Conservation (phyloP, 2,113 vertebrate genomes). For the Aptenodytes patagonicus region DNA sequence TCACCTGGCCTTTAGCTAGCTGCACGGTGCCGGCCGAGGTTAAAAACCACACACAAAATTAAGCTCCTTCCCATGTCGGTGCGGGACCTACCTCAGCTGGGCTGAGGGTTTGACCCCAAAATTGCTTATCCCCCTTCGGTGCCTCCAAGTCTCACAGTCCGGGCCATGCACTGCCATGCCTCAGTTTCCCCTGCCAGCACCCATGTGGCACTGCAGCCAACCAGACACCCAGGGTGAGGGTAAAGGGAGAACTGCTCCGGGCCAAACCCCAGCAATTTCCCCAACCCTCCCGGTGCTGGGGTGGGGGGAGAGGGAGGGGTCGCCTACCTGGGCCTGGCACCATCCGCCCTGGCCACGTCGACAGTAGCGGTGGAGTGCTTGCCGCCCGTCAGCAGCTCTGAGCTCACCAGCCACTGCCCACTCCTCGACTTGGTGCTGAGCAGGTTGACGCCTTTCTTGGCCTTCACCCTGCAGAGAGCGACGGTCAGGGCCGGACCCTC, state of each 20-base stretch:
- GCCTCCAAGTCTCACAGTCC: not conserved
- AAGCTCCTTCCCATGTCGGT: fast-evolving
- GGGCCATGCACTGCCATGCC: not conserved
- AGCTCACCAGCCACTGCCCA: conserved; percentile 90
- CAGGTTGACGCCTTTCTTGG: conserved; percentile 96
- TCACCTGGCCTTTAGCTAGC: not conserved
- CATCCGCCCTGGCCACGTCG: conserved; percentile 83
- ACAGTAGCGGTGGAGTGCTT: conserved; percentile 95
- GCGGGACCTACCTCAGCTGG: not conserved
- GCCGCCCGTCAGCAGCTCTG: conserved; percentile 88
- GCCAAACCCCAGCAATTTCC: not conserved
- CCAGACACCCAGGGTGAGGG: not conserved
- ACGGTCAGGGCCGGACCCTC: not conserved
- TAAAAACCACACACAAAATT: not conserved
- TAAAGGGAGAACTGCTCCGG: fast-evolving
- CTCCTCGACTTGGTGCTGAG: conserved; percentile 87
- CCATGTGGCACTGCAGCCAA: fast-evolving
- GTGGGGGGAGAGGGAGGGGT: not conserved
- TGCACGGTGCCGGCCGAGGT: fast-evolving
- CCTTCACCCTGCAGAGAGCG: conserved; percentile 85
- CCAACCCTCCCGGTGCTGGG: fast-evolving
- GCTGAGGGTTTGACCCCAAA: not conserved
- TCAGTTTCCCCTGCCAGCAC: not conserved
- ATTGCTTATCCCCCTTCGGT: not conserved
- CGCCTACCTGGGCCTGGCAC: conserved; percentile 73